phyloP scores from a whole-genome alignment of 2,113 vertebrate genomes.

The Gyps fulvus region DNA sequence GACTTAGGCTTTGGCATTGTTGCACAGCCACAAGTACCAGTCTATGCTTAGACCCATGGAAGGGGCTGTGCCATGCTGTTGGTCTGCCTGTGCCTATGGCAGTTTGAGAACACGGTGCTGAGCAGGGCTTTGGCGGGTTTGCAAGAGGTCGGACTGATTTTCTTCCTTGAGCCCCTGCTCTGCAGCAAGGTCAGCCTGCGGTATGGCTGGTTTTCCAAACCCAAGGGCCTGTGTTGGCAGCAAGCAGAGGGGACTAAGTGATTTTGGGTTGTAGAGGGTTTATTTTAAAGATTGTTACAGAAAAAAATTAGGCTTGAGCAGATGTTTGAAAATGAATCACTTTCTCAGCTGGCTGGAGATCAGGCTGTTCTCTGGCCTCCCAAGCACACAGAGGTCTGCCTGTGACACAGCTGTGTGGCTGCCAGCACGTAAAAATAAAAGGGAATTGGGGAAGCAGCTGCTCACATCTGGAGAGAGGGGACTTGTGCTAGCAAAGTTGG shows the following conservation, averaged over 20 bases:
- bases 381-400: not conserved
- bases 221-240: not conserved
- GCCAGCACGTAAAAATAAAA: not conserved
- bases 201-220: not conserved
- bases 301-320: not conserved
- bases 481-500: not conserved
- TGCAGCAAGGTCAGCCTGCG: not conserved
- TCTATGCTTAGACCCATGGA: not conserved
- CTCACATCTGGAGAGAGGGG: not conserved
- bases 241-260: not conserved
- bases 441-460: slow-evolving; percentile 7
- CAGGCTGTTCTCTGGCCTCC: not conserved
- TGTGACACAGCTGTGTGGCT: not conserved
- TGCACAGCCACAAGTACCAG: not conserved
- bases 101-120: not conserved
- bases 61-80: not conserved
- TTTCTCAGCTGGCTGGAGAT: not conserved
- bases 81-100: not conserved
- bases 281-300: not conserved
- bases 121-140: not conserved
- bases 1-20: not conserved
- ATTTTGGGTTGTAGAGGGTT: not conserved
- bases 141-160: not conserved
- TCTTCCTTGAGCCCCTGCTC: not conserved
- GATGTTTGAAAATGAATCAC: not conserved